phyloP scores from a whole-genome alignment of 2,888 invertebrate species.

The Mythimna vitellina region DNA sequence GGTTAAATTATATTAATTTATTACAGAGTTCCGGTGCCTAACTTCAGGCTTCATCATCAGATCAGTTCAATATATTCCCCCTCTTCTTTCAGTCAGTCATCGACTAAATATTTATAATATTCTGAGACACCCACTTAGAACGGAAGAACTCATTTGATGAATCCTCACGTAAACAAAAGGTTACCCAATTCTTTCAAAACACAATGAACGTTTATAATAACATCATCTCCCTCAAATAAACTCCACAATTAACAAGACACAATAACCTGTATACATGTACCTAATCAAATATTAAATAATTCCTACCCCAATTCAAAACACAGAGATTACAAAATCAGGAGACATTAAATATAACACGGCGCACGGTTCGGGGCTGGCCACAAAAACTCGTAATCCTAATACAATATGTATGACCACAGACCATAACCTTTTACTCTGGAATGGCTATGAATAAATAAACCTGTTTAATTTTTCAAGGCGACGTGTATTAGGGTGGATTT shows the following conservation, averaged over 20 bases:
- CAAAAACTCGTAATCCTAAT: conserved; percentile 63
- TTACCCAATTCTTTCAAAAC: background rate
- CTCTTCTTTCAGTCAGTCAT: too few relatives aligned
- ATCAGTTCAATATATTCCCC: too few relatives aligned
- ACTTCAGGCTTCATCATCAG: too few relatives aligned
- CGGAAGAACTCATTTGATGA: too few relatives aligned
- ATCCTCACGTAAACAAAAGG: too few relatives aligned
- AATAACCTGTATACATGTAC: conserved; percentile 1
- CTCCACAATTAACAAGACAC: background rate
- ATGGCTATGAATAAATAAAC: conserved; percentile 64
- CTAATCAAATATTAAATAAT: conserved; percentile 24
- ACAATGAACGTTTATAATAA: background rate
- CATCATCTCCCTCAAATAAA: background rate
- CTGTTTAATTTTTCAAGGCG: conserved; percentile 63
- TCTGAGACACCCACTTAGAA: too few relatives aligned
- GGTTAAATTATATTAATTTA: too few relatives aligned
- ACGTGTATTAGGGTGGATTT: conserved; percentile 17
- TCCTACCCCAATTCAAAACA: conserved; percentile 24
- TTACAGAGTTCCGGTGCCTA: too few relatives aligned
- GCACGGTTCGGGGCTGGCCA: conserved; percentile 31
- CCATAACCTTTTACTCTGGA: conserved; percentile 66
- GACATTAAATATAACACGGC: conserved; percentile 41
- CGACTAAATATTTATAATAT: too few relatives aligned
- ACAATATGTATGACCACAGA: conserved; percentile 62
- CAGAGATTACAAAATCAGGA: conserved; percentile 27